A percentile compares a stretch with the other conserved stretches of the same genome.
Conservation (phyloP, 2,888 invertebrate genomes). For the Drosophila engyochracea region DNA sequence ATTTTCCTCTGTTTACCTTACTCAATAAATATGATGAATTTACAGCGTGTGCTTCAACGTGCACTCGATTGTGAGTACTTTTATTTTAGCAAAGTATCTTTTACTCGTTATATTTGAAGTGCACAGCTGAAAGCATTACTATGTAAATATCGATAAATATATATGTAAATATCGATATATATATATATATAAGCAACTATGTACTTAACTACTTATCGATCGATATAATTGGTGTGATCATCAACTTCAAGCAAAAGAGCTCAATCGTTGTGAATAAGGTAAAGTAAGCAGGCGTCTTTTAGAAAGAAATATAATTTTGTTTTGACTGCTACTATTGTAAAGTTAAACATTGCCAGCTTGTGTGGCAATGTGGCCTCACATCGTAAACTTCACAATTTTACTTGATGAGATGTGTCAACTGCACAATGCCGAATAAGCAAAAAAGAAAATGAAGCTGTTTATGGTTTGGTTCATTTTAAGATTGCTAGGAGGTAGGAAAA, state of each 20-base stretch:
- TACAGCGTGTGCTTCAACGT: neutral
- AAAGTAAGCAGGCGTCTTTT: neutral
- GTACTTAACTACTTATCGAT: neutral
- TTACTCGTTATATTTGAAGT: neutral
- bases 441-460: neutral
- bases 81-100: neutral
- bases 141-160: constrained; percentile 13
- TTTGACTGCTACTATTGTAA: neutral
- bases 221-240: neutral
- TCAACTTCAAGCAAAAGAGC: neutral
- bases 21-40: neutral
- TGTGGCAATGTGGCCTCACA: neutral
- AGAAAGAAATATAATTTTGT: neutral
- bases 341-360: neutral
- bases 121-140: neutral
- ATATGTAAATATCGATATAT: constrained; percentile 13
- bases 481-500: neutral
- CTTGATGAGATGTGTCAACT: neutral
- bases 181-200: too few relatives aligned
- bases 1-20: neutral
- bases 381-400: neutral
- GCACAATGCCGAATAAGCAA: neutral
- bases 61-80: neutral
- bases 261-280: neutral
- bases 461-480: neutral